A percentile compares a stretch with the other conserved stretches of the same genome.
Conservation (phyloP, 2,888 invertebrate genomes). For the Horisme vitalbata region DNA sequence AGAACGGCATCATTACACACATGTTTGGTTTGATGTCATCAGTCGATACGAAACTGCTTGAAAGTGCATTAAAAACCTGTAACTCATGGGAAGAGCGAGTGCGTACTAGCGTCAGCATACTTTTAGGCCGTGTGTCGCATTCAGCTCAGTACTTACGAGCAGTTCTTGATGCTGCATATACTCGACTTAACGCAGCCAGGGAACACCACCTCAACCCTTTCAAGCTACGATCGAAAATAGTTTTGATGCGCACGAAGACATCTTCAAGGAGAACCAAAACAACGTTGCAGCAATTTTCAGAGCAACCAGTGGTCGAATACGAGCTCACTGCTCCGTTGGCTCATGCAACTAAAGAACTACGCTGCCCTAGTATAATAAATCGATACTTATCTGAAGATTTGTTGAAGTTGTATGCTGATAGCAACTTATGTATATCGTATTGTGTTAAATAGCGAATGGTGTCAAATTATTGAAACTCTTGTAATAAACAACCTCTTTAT, state of each 20-base stretch:
- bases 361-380: conserved; percentile 48
- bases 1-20: conserved; percentile 38
- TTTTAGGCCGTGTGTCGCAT: conserved; percentile 42
- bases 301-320: conserved; percentile 38
- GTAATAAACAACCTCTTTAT: too few species aligned
- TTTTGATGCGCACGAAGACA: conserved; percentile 41
- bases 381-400: conserved; percentile 40
- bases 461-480: too few species aligned
- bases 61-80: conserved; percentile 11
- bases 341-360: conserved; percentile 37
- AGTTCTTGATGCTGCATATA: conserved; percentile 45
- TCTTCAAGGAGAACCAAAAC: neutral
- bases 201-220: conserved; percentile 27
- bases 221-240: conserved; percentile 43
- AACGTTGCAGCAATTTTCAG: conserved; percentile 35
- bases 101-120: conserved; percentile 34
- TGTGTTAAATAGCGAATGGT: too few species aligned
- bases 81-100: conserved; percentile 35
- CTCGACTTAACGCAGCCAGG: conserved; percentile 37
- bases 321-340: conserved; percentile 39
- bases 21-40: conserved; percentile 37
- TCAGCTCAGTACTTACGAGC: conserved; percentile 50
- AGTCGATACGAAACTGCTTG: conserved; percentile 12
- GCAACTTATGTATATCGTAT: conserved; percentile 38
- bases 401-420: conserved; percentile 35